Base-by-base conservation (phyloP, 1,140 invertebrate genomes). In the Myzus persicae region DNA sequence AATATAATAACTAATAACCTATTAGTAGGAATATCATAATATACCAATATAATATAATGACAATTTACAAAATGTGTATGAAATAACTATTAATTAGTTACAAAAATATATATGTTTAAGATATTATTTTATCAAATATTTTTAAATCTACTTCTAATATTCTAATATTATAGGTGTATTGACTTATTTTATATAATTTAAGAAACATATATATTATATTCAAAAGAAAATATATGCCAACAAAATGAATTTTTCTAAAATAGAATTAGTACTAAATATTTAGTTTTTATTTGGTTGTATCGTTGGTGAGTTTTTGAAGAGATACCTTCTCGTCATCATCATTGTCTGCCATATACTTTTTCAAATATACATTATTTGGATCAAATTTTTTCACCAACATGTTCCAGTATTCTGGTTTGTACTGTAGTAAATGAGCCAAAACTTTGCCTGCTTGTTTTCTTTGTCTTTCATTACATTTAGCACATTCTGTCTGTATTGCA, bases 381-480 rank as follows among this genome's bases (percentile, higher is more conserved):
- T 97, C 97, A 94, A 95, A 97, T 94, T 96, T 97, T 5, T 94
- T 95, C 26, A 95, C 94, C 22, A 97, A 94, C 14, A 96, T 94
- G 14, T 96, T 95, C 97, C 97, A 97, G 91, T 96, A 94, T 0
- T 96, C 95, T 3, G 94, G 95, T 93, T 96, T 96, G 24, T 97
- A 95, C 26, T 96, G 95, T 42, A 96, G 95, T 54, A 97, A 94
- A 90, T 95, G 95, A 40, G 94, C 94, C 4, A 95, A 89, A 1
- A 94, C 94, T 93, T 94, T 93, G 7, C 94, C 94, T 9, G 93
- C 94, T 22, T 94, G 93, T 54, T 93, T 93, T 92, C 94, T 94
- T 94, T 95, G 94, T 3, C 89, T 81, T 2, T 94, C 94, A 44
- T 87, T 94, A 91, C 94, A 95, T 93, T 94, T 94, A 26, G 94